These are phyloP conservation scores for Leptoclinus maculatus DNA, from an alignment of 2,797 vertebrate genomes.

Conservation along the genomic window DNA sequence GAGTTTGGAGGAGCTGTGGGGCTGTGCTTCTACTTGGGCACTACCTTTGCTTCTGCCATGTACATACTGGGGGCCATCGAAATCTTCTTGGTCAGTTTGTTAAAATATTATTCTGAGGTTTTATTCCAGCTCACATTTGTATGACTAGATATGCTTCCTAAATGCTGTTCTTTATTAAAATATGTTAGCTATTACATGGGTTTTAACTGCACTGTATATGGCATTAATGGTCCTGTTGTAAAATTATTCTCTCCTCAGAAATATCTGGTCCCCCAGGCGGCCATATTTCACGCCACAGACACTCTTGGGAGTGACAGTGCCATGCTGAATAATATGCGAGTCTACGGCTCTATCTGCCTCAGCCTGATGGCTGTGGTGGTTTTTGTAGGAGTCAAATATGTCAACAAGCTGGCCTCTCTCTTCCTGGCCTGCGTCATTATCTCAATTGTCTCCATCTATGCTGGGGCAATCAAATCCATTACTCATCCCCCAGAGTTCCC, in stretches of 20 bases:
- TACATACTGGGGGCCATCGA: slow-evolving; percentile 98
- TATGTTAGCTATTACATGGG: neutral
- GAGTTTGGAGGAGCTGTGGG: slow-evolving; percentile 99
- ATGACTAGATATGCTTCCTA: neutral
- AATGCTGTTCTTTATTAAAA: neutral
- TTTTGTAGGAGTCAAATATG: slow-evolving; percentile 98
- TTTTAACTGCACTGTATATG: neutral
- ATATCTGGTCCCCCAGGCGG: slow-evolving; percentile 94
- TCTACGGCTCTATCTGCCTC: slow-evolving; percentile 97
- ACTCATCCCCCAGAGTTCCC: slow-evolving; percentile 94
- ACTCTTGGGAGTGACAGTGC: slow-evolving; percentile 87
- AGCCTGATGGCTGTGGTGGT: slow-evolving; percentile 96
- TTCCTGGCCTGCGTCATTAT: slow-evolving; percentile 98
- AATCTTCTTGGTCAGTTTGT: slow-evolving; percentile 93
- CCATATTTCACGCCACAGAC: slow-evolving; percentile 90
- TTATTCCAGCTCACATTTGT: neutral
- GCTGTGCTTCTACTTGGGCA: slow-evolving; percentile 97
- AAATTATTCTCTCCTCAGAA: slow-evolving; percentile 82
- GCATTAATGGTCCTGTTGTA: neutral
- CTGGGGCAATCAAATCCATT: slow-evolving; percentile 94
- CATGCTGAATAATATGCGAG: slow-evolving; percentile 97
- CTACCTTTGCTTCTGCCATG: slow-evolving; percentile 98
- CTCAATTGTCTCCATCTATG: slow-evolving; percentile 98
- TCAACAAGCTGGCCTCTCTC: slow-evolving; percentile 98
- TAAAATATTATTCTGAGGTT: neutral